Conservation (phyloP, 2,888 invertebrate species). For the Nephrotoma guestfalica region DNA sequence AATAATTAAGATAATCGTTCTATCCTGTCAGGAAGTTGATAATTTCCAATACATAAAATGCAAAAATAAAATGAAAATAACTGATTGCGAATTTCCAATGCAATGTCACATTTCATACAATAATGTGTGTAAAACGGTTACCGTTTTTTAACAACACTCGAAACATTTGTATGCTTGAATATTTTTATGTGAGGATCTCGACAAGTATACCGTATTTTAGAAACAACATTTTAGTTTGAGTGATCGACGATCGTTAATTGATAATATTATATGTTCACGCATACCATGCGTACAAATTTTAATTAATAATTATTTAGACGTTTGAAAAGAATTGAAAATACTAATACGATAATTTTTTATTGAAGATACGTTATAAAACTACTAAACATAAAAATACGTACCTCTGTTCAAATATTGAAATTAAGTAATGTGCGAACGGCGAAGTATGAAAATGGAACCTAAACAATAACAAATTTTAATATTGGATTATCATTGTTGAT, state of each 20-base stretch:
- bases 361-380: neutral
- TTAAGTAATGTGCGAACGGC: neutral
- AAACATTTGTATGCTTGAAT: neutral
- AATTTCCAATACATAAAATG: neutral
- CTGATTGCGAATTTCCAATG: neutral
- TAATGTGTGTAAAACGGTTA: neutral
- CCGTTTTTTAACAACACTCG: neutral
- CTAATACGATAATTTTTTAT: neutral
- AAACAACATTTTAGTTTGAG: neutral
- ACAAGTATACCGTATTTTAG: neutral
- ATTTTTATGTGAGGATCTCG: neutral
- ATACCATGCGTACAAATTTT: neutral
- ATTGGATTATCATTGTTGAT: neutral
- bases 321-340: neutral
- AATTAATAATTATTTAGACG: neutral
- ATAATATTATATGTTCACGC: neutral
- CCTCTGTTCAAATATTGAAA: neutral
- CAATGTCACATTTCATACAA: neutral
- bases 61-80: neutral
- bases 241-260: neutral
- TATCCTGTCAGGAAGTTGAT: neutral
- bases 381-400: neutral
- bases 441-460: neutral
- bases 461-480: neutral
- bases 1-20: neutral